Evolutionary conservation across 23 tunicate genomes (phyloP).

Genomic region (Styela plicata): DNA sequence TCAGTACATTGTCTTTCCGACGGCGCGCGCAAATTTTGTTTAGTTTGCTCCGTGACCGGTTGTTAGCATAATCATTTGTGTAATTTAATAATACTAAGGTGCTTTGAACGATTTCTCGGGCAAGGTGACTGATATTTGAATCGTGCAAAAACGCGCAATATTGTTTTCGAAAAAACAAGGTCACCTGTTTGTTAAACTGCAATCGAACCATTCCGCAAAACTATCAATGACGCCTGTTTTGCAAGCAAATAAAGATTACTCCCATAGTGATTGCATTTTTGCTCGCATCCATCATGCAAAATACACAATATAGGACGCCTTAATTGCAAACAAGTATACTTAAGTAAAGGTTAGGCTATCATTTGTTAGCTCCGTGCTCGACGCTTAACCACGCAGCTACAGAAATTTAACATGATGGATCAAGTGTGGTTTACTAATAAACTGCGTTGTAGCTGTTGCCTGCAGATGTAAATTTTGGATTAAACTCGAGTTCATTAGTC

Average conservation of each 20-base stretch:
- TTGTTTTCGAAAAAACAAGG: not conserved
- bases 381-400: no score
- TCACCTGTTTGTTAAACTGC: not conserved
- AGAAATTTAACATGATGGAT: no score
- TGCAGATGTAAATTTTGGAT: no score
- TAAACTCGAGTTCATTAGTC: not conserved
- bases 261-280: not conserved
- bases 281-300: not conserved
- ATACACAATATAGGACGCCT: not conserved
- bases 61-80: slow-evolving; percentile 9
- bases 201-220: no score
- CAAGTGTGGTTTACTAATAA: no score
- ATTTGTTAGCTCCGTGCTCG: not conserved
- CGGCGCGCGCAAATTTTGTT: not conserved
- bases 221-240: not conserved
- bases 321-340: not conserved
- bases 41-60: not conserved
- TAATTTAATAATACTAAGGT: not conserved
- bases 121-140: not conserved
- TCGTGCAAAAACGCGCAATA: not conserved
- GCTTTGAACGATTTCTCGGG: not conserved
- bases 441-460: no score
- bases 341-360: not conserved
- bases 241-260: not conserved
- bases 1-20: not conserved